Percentiles rank a stretch among this genome's conserved stretches.
Conservation (phyloP, 2,888 invertebrate species). For the Monopis laevigella region DNA sequence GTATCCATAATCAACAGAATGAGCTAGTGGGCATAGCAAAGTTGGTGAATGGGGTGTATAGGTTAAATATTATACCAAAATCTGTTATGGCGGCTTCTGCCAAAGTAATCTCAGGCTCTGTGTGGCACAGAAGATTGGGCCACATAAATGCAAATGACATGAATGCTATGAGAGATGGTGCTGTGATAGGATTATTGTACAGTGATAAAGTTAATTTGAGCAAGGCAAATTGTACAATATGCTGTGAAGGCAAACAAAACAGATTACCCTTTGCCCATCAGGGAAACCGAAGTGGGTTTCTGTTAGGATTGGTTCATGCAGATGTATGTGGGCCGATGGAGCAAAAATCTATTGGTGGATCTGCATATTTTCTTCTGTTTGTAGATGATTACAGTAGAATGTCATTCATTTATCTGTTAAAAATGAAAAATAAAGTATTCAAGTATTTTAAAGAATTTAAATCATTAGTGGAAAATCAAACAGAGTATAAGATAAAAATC, state of each 20-base stretch:
- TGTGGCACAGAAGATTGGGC: too few species aligned
- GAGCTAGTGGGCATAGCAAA: too few species aligned
- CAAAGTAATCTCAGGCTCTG: too few species aligned
- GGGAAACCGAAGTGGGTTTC: neutral
- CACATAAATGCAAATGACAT: too few species aligned
- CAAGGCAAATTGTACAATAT: neutral
- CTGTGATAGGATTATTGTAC: too few species aligned
- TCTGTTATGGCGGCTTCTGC: too few species aligned
- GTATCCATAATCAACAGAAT: too few species aligned
- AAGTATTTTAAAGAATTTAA: slow-evolving; percentile 10
- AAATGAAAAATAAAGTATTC: slow-evolving; percentile 10
- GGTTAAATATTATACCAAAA: too few species aligned
- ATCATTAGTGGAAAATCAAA: neutral
- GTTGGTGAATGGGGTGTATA: too few species aligned
- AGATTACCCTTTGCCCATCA: slow-evolving; percentile 9
- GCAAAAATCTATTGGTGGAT: slow-evolving; percentile 4
- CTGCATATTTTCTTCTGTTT: slow-evolving; percentile 12
- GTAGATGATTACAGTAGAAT: slow-evolving; percentile 13
- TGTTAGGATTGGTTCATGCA: slow-evolving; percentile 4
- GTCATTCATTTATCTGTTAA: slow-evolving; percentile 7
- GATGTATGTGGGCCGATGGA: slow-evolving; percentile 15
- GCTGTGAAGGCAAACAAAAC: neutral
- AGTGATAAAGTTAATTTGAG: too few species aligned
- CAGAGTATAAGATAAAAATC: neutral
- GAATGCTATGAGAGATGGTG: too few species aligned